Percentiles rank a stretch among this genome's conserved stretches.
phyloP scores from a whole-genome alignment of 2,113 vertebrate species.

The Platichthys stellatus region DNA sequence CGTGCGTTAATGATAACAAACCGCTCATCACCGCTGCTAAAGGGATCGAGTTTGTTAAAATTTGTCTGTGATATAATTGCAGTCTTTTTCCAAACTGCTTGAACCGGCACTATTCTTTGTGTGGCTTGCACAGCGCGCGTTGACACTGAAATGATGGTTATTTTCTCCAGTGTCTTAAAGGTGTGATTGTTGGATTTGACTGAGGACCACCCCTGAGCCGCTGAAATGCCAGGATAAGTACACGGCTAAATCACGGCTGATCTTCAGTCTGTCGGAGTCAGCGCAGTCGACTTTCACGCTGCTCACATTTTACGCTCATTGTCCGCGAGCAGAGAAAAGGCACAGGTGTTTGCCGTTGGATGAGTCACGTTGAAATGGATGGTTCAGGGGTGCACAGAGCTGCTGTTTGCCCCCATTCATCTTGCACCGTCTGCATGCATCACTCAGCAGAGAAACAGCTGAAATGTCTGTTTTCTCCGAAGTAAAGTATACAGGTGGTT shows the following conservation, averaged over 20 bases:
- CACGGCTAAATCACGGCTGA: constrained; percentile 64
- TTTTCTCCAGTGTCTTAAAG: constrained; percentile 67
- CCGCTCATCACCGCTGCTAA: constrained; percentile 60
- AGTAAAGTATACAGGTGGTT: constrained; percentile 73
- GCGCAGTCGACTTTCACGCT: constrained; percentile 67
- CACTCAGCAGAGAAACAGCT: constrained; percentile 78
- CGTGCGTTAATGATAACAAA: constrained; percentile 61
- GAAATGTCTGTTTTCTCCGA: constrained; percentile 73
- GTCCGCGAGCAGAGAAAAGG: constrained; percentile 50
- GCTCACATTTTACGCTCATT: constrained; percentile 53
- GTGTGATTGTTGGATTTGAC: constrained; percentile 80
- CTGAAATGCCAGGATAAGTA: constrained; percentile 70
- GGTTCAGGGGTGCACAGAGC: constrained; percentile 67
- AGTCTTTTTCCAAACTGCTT: constrained; percentile 67
- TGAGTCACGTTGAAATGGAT: constrained; percentile 78
- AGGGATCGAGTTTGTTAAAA: constrained; percentile 66
- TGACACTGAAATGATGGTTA: constrained; percentile 73
- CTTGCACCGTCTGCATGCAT: constrained; percentile 66
- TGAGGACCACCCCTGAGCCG: constrained; percentile 77
- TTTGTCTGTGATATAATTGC: constrained; percentile 75
- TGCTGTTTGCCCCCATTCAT: constrained; percentile 64
- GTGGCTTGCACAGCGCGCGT: constrained; percentile 64
- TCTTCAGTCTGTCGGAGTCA: constrained; percentile 75
- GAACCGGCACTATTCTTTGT: constrained; percentile 71
- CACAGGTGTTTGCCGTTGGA: constrained; percentile 43